Evolutionary conservation across 1,140 invertebrate species (phyloP).

Genomic region (Teleopsis dalmanni): DNA sequence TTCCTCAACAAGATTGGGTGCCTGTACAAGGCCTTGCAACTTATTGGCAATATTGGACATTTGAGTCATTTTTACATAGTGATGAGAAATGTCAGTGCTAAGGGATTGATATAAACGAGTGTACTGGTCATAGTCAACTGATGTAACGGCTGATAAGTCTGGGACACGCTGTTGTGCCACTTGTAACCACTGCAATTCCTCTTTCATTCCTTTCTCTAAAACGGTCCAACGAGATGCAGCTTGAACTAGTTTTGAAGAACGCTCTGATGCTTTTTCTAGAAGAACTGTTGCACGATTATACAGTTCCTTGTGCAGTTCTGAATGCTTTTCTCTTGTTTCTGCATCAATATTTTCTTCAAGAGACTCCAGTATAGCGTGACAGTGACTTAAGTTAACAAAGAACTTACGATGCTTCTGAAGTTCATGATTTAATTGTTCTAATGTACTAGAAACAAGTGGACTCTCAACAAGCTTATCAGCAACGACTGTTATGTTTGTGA

Average conservation of each 20-base stretch:
- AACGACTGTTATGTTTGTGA: slow-evolving; percentile 72
- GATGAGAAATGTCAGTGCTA: slow-evolving; percentile 65
- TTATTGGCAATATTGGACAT: slow-evolving; percentile 62
- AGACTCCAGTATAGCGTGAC: slow-evolving; percentile 73
- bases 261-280: slow-evolving; percentile 67
- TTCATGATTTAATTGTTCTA: slow-evolving; percentile 74
- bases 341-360: slow-evolving; percentile 73
- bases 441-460: slow-evolving; percentile 62
- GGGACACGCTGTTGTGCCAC: slow-evolving; percentile 73
- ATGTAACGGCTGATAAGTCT: slow-evolving; percentile 66
- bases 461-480: slow-evolving; percentile 69
- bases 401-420: slow-evolving; percentile 83
- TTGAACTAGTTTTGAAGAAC: slow-evolving; percentile 71
- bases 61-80: slow-evolving; percentile 66
- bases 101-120: slow-evolving; percentile 74
- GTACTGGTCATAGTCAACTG: slow-evolving; percentile 73
- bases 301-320: slow-evolving; percentile 65
- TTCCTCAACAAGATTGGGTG: slow-evolving; percentile 61
- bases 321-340: slow-evolving; percentile 65
- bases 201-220: slow-evolving; percentile 70
- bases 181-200: slow-evolving; percentile 72
- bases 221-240: slow-evolving; percentile 75
- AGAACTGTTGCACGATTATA: slow-evolving; percentile 65
- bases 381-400: slow-evolving; percentile 79
- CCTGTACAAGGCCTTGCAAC: slow-evolving; percentile 64